Evolutionary conservation across 2,888 invertebrate species (phyloP), one percentile per base, ranked within the genome.

Genomic region (Drosophila affinis): DNA sequence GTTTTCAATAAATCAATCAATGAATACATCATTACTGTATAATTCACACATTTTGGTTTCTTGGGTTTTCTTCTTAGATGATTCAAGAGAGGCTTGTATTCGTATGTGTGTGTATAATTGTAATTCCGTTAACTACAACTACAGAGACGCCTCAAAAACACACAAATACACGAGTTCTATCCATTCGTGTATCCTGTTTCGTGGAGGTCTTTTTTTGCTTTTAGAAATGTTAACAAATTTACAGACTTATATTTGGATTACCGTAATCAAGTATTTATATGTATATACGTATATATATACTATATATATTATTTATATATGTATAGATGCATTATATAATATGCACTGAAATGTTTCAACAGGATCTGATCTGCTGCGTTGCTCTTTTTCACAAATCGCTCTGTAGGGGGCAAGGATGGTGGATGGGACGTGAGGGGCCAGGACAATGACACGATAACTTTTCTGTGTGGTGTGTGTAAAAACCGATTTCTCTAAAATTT

Each of bases 181-280:
- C 39, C 39, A n/a, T n/a, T 39, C 39, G 39, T 39, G 76, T 74
- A 71, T 39, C 32, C 39, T 60, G 57, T 39, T 39, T 45, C 62
- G 24, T 54, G 69, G 49, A 51, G 34, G 14, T 49, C 24, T 39
- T 45, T 39, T 52, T 46, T 56, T 44, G 29, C 55, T 52, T 55
- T 71, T 76, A 87, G 79, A 81, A 81, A 72, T 81, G 79, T 88
- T 88, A 84, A 87, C 89, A 88, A 88, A 87, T 87, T 74, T 88
- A 87, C 89, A 87, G 89, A 87, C 89, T 88, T 88, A 78, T 78
- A 65, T 79, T 76, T 72, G 73, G 77, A 76, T 81, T 81, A 75
- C 64, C 72, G 72, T 83, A 82, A 76, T 82, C 63, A 29, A 49
- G 56, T 57, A 45, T 61, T 32, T 52, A 45, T 34, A 18, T 59